Percentiles rank a stretch among this genome's conserved stretches.
These are phyloP conservation scores for Chrosomus eos DNA, from an alignment of 2,797 vertebrate species.

Conservation along the genomic window DNA sequence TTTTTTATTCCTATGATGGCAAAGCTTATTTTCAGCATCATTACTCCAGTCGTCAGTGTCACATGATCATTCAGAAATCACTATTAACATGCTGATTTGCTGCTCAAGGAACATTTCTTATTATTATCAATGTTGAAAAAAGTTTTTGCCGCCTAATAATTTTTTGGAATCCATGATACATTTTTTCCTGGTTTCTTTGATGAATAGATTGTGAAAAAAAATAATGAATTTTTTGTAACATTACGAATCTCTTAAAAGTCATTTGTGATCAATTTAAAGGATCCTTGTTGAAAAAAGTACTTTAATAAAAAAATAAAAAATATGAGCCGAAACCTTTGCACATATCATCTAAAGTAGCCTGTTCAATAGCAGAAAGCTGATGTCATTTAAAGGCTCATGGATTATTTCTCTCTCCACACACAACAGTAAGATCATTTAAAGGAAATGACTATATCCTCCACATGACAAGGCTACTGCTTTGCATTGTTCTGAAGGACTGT, in stretches of 20 bases:
- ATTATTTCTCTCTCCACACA: background rate
- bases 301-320: background rate
- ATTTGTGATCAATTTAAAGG: too few relatives aligned
- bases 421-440: background rate
- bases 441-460: background rate
- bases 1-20: background rate
- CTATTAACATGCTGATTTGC: background rate
- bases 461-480: background rate
- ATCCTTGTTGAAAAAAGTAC: background rate
- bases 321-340: background rate
- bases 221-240: too few relatives aligned
- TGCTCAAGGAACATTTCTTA: background rate
- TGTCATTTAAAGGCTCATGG: slow-evolving; percentile 2
- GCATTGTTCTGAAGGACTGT: background rate
- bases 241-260: too few relatives aligned
- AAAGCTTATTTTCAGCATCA: background rate
- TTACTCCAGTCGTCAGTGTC: background rate
- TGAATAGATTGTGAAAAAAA: background rate
- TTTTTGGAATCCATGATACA: background rate
- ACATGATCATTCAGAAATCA: background rate
- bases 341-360: background rate
- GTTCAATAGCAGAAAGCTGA: background rate
- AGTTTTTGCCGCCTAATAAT: background rate
- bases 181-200: too few relatives aligned
- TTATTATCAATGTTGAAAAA: background rate